Evolutionary conservation across 1,140 invertebrate genomes (phyloP), one percentile per base, ranked within the genome.

Genomic region (Eulimnadia texana): DNA sequence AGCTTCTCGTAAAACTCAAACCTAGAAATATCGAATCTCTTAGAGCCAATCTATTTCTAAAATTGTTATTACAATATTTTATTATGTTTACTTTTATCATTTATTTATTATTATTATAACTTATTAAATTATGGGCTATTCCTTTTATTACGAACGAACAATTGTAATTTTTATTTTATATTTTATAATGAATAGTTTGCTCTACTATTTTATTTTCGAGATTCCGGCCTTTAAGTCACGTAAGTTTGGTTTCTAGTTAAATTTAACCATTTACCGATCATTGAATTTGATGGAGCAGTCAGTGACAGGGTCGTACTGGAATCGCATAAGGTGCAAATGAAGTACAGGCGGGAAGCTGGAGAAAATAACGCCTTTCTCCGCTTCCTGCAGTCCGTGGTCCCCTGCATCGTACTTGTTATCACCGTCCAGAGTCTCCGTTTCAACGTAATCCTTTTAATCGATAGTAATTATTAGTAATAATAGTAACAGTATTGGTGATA

Each of bases 391-490:
- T 0, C 94, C 95, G 73, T 96, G 89, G 68, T 93, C 86, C 16
- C 95, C 96, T 22, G 96, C 96, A 77, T 99, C 95, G 72, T 98
- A 98, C 74, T 98, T 98, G 74, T 99, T 99, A 72, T 99, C 97
- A 13, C 95, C 96, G 70, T 99, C 95, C 33, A 99, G 75, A 24
- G 87, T 90, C 77, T 99, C 95, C 51, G 90, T 86, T 66, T 85
- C 90, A 20, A 95, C 85, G 74, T 99, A 99, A 73, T 99, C 96
- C 73, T 42, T 42, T 16, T 55, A 24, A 25, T 3, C n/a, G 29
- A 56, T 3, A 25, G 2, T 24, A 29, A 57, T 29, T 29, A 27
- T 33, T 3, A 16, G 25, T 57, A 3, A 57, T 16, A 2, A n/a
- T n/a, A n/a, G n/a, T n/a, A n/a, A n/a, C n/a, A n/a, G n/a, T n/a